Percentiles rank a stretch among this genome's conserved stretches.
Conservation (phyloP, 2,888 invertebrate genomes). For the Pyrocoelia pectoralis region DNA sequence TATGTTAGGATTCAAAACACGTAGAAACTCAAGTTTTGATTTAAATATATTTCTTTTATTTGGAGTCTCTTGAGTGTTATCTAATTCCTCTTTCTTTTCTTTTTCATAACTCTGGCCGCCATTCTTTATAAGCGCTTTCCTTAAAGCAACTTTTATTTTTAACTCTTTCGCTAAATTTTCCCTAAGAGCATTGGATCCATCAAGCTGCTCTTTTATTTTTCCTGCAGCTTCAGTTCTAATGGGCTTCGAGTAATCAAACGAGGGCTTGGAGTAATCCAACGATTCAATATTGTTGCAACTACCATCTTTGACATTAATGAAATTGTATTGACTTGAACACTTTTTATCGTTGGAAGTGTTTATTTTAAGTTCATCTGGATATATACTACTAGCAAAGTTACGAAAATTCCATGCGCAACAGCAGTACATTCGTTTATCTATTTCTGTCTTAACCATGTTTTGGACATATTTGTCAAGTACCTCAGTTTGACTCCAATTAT, state of each 20-base stretch:
- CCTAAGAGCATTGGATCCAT: background rate
- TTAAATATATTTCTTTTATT: conserved; percentile 25
- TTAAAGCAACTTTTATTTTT: background rate
- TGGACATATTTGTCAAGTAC: background rate
- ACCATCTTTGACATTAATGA: no score
- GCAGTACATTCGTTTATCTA: conserved; percentile 9
- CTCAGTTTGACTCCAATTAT: conserved; percentile 27
- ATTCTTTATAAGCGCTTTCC: background rate
- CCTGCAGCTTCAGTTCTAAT: no score
- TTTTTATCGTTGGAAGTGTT: no score
- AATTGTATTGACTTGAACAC: no score
- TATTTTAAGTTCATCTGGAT: no score
- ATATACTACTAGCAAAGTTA: no score
- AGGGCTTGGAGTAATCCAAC: no score
- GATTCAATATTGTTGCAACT: no score
- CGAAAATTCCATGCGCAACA: conserved; percentile 3
- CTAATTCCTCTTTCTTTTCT: background rate
- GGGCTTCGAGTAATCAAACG: no score
- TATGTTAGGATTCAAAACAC: conserved; percentile 12
- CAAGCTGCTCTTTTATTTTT: background rate
- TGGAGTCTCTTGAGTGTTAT: conserved; percentile 17
- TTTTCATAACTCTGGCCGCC: background rate
- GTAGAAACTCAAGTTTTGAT: conserved; percentile 28
- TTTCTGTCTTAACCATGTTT: background rate
- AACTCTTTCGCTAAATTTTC: background rate